These are phyloP conservation scores for Xiphorhynchus erythropygius DNA, from an alignment of 2,797 vertebrate genomes.

Conservation along the genomic window DNA sequence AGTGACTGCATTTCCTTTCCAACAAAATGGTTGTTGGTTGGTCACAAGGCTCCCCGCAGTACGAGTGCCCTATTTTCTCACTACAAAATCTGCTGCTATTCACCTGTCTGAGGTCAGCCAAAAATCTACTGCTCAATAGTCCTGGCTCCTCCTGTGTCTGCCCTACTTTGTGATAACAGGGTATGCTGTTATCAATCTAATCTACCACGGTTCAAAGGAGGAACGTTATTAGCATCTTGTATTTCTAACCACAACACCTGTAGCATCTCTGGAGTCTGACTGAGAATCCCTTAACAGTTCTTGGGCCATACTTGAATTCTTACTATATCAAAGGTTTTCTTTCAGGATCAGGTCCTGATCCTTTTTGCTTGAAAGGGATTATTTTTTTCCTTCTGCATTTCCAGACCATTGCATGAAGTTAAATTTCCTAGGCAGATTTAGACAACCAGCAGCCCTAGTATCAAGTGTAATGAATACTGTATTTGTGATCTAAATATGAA, in stretches of 20 bases:
- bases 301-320: not conserved
- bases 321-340: not conserved
- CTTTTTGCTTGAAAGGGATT: not conserved
- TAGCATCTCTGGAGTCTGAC: not conserved
- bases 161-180: slow-evolving; percentile 21
- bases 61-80: slow-evolving; percentile 9
- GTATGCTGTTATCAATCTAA: not conserved
- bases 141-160: not conserved
- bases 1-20: not conserved
- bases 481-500: not conserved
- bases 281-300: not conserved
- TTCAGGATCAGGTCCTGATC: not conserved
- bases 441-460: not conserved
- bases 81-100: slow-evolving; percentile 26
- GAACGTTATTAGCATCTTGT: not conserved
- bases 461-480: not conserved
- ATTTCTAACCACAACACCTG: not conserved
- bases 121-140: not conserved
- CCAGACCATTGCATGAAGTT: not conserved
- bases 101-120: slow-evolving; percentile 7
- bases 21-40: not conserved
- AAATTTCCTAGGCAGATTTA: not conserved
- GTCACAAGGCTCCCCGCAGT: not conserved
- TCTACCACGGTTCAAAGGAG: not conserved
- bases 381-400: not conserved